A percentile compares a stretch with the other conserved stretches of the same genome.
phyloP scores from a whole-genome alignment of 2,797 vertebrate genomes.

The Alfaro cultratus region DNA sequence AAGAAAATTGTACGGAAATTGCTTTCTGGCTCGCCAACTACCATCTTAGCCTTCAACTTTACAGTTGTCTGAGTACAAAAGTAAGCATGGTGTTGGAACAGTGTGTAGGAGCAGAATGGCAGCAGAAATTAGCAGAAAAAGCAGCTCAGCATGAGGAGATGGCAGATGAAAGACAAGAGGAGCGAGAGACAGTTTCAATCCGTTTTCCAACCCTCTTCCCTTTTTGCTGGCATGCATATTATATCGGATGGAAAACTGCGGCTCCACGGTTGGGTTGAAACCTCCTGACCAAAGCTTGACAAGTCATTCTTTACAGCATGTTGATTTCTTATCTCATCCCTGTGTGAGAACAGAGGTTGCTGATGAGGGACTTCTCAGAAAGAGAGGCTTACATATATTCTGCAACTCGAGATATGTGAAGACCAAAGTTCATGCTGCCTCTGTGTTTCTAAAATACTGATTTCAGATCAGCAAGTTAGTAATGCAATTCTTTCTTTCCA shows the following conservation, averaged over 20 bases:
- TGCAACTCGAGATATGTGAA: constrained; percentile 42
- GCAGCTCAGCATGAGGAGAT: constrained; percentile 28
- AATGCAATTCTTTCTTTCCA: constrained; percentile 18
- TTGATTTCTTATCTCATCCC: constrained; percentile 60
- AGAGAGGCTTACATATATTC: constrained; percentile 30
- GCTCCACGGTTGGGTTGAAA: constrained; percentile 24
- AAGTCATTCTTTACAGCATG: constrained; percentile 57
- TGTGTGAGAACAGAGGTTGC: constrained; percentile 41
- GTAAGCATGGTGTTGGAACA: constrained; percentile 47
- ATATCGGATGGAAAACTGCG: constrained; percentile 16
- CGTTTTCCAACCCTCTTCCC: constrained; percentile 31
- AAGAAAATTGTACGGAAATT: background rate
- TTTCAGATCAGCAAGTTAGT: constrained; percentile 18
- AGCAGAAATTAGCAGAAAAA: constrained; percentile 45
- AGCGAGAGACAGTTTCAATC: constrained; percentile 35
- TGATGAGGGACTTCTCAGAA: constrained; percentile 39
- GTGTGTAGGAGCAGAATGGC: background rate
- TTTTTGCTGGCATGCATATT: constrained; percentile 25
- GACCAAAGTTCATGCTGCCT: constrained; percentile 30
- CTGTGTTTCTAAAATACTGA: constrained; percentile 14
- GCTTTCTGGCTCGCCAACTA: constrained; percentile 45
- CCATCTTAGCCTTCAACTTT: constrained; percentile 37
- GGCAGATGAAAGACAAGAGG: constrained; percentile 33
- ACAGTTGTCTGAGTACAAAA: constrained; percentile 47
- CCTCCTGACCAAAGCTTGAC: constrained; percentile 45